A percentile compares a stretch with the other conserved stretches of the same genome.
Evolutionary conservation across 2,113 vertebrate genomes (phyloP).

Genomic region (Poeciliopsis retropinna): DNA sequence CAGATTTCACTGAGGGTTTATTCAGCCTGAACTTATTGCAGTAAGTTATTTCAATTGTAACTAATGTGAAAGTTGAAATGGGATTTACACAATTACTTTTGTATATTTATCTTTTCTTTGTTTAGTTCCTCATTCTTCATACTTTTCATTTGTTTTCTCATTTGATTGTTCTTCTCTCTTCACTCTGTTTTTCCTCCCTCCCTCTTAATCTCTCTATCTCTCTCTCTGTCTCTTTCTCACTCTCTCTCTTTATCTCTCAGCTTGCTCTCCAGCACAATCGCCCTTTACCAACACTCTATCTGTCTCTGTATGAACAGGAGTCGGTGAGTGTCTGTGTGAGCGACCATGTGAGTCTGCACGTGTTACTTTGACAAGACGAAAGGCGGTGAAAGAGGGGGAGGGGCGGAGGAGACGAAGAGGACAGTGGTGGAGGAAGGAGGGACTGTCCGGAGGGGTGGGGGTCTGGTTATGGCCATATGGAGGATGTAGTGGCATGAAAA

Average conservation of each 20-base stretch:
- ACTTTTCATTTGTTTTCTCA: neutral
- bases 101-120: neutral
- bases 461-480: constrained; percentile 68
- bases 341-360: constrained; percentile 58
- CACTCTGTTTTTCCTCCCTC: constrained; percentile 49
- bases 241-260: constrained; percentile 34
- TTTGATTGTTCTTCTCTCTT: constrained; percentile 40
- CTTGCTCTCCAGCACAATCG: constrained; percentile 65
- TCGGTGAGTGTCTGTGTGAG: constrained; percentile 47
- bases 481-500: constrained; percentile 67
- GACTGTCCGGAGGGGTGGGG: constrained; percentile 22
- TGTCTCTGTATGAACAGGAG: constrained; percentile 45
- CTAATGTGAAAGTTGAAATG: constrained; percentile 31
- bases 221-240: constrained; percentile 6
- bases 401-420: constrained; percentile 36
- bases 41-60: constrained; percentile 13
- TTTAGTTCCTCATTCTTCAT: neutral
- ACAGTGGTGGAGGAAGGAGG: constrained; percentile 30
- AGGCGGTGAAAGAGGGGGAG: constrained; percentile 41
- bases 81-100: constrained; percentile 18
- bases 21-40: constrained; percentile 5
- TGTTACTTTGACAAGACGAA: constrained; percentile 58
- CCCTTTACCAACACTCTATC: constrained; percentile 59
- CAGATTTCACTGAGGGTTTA: constrained; percentile 21
- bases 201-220: constrained; percentile 19